Evolutionary conservation across 23 tunicate genomes (phyloP).

Genomic region (Ciona savignyi): DNA sequence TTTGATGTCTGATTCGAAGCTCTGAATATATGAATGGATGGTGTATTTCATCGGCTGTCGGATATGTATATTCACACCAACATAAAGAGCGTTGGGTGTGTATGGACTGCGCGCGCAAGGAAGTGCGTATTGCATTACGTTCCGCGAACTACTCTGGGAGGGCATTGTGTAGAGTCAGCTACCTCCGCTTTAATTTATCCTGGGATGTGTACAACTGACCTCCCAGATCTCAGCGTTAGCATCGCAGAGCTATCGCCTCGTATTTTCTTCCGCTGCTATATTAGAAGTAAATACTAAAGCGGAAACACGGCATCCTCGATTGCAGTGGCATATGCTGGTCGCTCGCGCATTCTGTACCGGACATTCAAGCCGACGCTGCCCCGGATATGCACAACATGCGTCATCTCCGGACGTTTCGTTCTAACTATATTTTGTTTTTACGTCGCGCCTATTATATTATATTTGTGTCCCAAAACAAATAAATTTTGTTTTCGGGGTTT

Average conservation of each 20-base stretch:
- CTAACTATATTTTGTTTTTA: not conserved
- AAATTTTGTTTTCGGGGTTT: too few relatives aligned
- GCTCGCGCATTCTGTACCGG: not conserved
- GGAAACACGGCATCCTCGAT: not conserved
- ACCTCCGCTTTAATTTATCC: not conserved
- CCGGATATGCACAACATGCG: not conserved
- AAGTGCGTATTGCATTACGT: not conserved
- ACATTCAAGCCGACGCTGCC: not conserved
- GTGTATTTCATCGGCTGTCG: not conserved
- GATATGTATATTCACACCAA: not conserved
- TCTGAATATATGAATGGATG: not conserved
- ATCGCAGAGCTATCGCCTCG: not conserved
- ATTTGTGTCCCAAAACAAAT: too few relatives aligned
- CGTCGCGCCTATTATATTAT: too few relatives aligned
- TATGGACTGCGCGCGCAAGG: not conserved
- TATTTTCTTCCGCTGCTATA: not conserved
- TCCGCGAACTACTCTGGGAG: not conserved
- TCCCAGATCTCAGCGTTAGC: not conserved
- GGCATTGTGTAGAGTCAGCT: not conserved
- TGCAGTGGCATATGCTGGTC: not conserved
- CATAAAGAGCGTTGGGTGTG: not conserved
- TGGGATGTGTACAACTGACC: not conserved
- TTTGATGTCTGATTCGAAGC: too few relatives aligned
- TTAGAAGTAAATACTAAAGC: not conserved
- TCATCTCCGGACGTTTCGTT: not conserved